Evolutionary conservation across 2,888 invertebrate genomes (phyloP).

Genomic region (Heliconius cydno): DNA sequence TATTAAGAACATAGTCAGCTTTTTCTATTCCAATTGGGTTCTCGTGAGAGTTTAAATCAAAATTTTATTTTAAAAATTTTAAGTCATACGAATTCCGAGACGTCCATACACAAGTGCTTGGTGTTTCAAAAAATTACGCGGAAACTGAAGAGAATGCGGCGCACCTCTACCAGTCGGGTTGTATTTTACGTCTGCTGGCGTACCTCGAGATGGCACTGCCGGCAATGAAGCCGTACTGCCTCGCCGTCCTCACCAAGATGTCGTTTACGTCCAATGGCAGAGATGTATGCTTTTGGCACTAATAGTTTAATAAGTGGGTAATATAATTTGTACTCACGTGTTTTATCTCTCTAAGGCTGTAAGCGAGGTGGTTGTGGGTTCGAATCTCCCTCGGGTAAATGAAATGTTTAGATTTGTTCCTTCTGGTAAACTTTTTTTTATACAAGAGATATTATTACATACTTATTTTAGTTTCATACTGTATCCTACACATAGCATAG

Average conservation of each 20-base stretch:
- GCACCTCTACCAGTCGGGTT: slow-evolving; percentile 73
- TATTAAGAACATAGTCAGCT: too few relatives aligned
- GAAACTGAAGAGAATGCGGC: slow-evolving; percentile 73
- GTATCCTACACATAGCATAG: too few relatives aligned
- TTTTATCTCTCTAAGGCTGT: too few relatives aligned
- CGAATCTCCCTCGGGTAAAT: too few relatives aligned
- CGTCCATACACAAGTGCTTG: slow-evolving; percentile 70
- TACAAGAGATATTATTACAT: too few relatives aligned
- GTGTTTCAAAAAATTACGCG: slow-evolving; percentile 71
- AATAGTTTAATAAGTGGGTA: neutral
- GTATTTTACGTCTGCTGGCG: slow-evolving; percentile 70
- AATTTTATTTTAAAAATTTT: neutral
- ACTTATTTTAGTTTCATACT: too few relatives aligned
- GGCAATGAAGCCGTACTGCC: slow-evolving; percentile 73
- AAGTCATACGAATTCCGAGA: slow-evolving; percentile 79
- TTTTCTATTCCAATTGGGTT: too few relatives aligned
- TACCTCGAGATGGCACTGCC: slow-evolving; percentile 77
- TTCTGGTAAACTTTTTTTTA: too few relatives aligned
- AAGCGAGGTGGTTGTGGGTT: too few relatives aligned
- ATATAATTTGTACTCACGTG: neutral
- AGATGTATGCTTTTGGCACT: slow-evolving; percentile 58
- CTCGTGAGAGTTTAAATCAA: neutral
- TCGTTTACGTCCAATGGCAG: slow-evolving; percentile 71
- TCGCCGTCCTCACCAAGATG: slow-evolving; percentile 76
- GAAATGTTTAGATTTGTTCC: too few relatives aligned